Evolutionary conservation across 2,113 vertebrate genomes (phyloP).

Genomic region (Perca flavescens): DNA sequence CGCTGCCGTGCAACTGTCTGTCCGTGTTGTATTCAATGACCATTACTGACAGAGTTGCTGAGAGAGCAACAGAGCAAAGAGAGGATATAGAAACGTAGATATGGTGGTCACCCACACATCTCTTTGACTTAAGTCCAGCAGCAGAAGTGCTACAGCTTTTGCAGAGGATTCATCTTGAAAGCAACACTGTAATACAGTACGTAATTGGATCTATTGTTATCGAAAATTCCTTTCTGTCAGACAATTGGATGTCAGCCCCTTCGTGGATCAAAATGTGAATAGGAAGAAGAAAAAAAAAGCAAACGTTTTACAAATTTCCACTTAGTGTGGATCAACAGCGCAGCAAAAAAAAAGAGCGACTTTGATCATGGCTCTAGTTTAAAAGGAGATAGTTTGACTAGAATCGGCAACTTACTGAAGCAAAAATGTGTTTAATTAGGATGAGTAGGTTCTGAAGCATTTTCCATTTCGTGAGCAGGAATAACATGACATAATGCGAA

Average conservation of each 20-base stretch:
- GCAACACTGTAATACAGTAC: slow-evolving; percentile 29
- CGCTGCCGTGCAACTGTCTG: slow-evolving; percentile 42
- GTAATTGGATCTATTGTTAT: slow-evolving; percentile 68
- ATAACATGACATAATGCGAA: slow-evolving; percentile 64
- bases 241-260: slow-evolving; percentile 56
- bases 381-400: slow-evolving; percentile 51
- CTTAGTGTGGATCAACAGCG: slow-evolving; percentile 49
- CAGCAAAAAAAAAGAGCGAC: slow-evolving; percentile 31
- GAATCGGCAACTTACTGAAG: slow-evolving; percentile 42
- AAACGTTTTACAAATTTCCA: slow-evolving; percentile 56
- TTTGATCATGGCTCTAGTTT: slow-evolving; percentile 58
- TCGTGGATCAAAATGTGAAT: slow-evolving; percentile 56
- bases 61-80: slow-evolving; percentile 53
- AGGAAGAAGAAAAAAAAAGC: slow-evolving; percentile 19
- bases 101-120: slow-evolving; percentile 38
- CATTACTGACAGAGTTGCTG: slow-evolving; percentile 54
- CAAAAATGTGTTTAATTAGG: slow-evolving; percentile 72
- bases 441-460: slow-evolving; percentile 58
- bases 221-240: slow-evolving; percentile 50
- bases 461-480: slow-evolving; percentile 61
- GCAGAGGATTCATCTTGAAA: slow-evolving; percentile 59
- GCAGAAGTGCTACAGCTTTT: slow-evolving; percentile 35
- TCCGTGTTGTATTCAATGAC: slow-evolving; percentile 57
- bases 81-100: slow-evolving; percentile 35
- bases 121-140: slow-evolving; percentile 39